Percentiles rank a stretch among this genome's conserved stretches.
These are phyloP conservation scores for Sardina pilchardus DNA, from an alignment of 2,113 vertebrate species.

Conservation along the genomic window DNA sequence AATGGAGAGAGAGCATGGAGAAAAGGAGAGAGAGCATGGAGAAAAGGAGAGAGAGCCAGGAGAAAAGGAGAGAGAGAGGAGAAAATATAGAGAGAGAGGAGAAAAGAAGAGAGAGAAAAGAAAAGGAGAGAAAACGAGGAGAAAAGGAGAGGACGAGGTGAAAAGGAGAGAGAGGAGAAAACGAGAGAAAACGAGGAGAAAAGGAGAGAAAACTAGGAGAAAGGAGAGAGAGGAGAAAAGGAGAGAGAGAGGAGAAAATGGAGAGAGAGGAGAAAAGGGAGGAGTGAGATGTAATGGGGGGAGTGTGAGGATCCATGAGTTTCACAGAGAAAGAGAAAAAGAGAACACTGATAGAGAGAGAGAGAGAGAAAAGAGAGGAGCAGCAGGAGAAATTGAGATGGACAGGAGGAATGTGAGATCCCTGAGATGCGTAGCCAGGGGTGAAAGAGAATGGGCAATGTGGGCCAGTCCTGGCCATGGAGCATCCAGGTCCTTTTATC, in stretches of 20 bases:
- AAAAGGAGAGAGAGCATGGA: slow-evolving; percentile 31
- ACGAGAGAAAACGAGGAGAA: slow-evolving; percentile 39
- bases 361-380: neutral
- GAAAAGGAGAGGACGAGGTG: slow-evolving; percentile 42
- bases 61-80: neutral
- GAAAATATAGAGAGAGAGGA: slow-evolving; percentile 22
- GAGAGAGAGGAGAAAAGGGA: slow-evolving; percentile 22
- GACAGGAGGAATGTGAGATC: neutral
- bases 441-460: neutral
- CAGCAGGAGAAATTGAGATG: neutral
- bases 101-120: slow-evolving; percentile 28
- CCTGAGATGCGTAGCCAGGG: neutral
- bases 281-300: neutral
- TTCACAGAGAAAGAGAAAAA: neutral
- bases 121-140: neutral
- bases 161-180: slow-evolving; percentile 11
- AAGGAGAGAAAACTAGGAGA: neutral
- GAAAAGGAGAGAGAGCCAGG: too few species aligned
- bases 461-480: neutral
- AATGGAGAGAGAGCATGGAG: slow-evolving; percentile 21
- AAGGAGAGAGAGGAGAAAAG: slow-evolving; percentile 23
- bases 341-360: too few species aligned
- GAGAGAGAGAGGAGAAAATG: slow-evolving; percentile 39
- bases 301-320: neutral
- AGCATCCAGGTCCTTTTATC: neutral